Conservation (phyloP, 1,140 invertebrate genomes). For the Calosoma granatense region DNA sequence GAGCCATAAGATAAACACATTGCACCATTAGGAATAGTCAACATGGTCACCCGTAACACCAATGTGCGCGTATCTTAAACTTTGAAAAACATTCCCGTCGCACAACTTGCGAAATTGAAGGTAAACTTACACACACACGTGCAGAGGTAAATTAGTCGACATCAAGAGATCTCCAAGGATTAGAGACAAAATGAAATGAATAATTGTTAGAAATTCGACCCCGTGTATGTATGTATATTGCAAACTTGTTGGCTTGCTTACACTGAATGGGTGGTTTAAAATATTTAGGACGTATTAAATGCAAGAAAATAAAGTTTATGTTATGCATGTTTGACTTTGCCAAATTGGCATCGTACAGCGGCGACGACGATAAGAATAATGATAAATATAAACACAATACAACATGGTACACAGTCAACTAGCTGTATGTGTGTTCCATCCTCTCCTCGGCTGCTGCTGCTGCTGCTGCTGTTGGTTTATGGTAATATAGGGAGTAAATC, state of each 20-base stretch:
- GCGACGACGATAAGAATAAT: neutral
- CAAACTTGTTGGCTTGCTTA: neutral
- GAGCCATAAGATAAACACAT: slow-evolving; percentile 10
- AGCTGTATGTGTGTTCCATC: neutral
- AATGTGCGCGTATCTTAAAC: slow-evolving; percentile 4
- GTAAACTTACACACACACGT: neutral
- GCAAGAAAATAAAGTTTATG: neutral
- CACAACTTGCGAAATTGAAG: neutral
- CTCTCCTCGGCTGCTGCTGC: no score
- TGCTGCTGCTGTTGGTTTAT: no score
- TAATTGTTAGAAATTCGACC: neutral
- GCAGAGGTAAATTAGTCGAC: no score
- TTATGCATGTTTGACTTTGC: neutral
- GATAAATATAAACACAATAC: slow-evolving; percentile 8
- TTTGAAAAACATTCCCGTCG: neutral
- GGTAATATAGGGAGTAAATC: no score
- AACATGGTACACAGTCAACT: neutral
- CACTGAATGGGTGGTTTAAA: neutral
- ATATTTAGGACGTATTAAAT: slow-evolving; percentile 7
- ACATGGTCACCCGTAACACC: slow-evolving; percentile 4
- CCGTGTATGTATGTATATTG: neutral
- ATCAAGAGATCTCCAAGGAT: no score
- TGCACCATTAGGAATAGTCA: slow-evolving; percentile 7
- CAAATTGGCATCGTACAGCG: slow-evolving; percentile 4
- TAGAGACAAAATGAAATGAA: neutral